Percentiles rank a stretch among this genome's conserved stretches.
These are phyloP conservation scores for Yasuhikotakia modesta DNA, from an alignment of 2,797 vertebrate species.

Conservation along the genomic window DNA sequence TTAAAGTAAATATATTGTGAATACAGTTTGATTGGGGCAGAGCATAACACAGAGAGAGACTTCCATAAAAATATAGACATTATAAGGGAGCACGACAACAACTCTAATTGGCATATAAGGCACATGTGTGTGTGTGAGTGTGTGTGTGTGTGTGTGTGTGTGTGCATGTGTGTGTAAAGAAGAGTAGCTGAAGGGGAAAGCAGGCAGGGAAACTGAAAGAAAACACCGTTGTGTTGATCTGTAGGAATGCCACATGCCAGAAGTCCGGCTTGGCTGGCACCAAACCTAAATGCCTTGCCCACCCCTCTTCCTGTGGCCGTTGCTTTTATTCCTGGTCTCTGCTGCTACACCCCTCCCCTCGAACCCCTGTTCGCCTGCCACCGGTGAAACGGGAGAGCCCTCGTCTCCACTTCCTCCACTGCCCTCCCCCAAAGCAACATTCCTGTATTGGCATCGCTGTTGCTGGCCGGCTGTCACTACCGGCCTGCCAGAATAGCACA, in stretches of 20 bases:
- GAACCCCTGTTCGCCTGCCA: conserved; percentile 46
- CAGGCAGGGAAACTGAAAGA: conserved; percentile 73
- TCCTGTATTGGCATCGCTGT: conserved; percentile 73
- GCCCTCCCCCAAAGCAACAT: conserved; percentile 68
- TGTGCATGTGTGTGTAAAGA: conserved; percentile 14
- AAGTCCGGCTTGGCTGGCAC: conserved; percentile 79
- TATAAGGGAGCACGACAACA: conserved; percentile 1
- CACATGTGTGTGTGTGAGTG: conserved; percentile 7
- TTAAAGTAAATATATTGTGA: neutral
- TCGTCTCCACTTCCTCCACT: conserved; percentile 76
- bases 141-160: conserved; percentile 9
- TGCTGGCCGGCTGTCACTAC: conserved; percentile 79
- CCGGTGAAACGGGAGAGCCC: conserved; percentile 76
- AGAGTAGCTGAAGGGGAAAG: conserved; percentile 35
- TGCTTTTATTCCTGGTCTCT: conserved; percentile 54
- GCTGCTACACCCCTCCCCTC: conserved; percentile 52
- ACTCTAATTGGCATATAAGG: conserved; percentile 34
- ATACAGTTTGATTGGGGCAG: neutral
- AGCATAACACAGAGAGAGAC: neutral
- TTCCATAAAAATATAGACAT: conserved; percentile 25
- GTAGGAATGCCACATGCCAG: conserved; percentile 78
- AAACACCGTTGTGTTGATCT: conserved; percentile 81
- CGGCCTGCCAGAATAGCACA: conserved; percentile 76
- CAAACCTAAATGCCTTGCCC: conserved; percentile 77
- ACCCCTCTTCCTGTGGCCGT: conserved; percentile 64